A percentile compares a stretch with the other conserved stretches of the same genome.
Conservation (phyloP, 2,797 vertebrate species). For the Tenualosa thibaudeaui region DNA sequence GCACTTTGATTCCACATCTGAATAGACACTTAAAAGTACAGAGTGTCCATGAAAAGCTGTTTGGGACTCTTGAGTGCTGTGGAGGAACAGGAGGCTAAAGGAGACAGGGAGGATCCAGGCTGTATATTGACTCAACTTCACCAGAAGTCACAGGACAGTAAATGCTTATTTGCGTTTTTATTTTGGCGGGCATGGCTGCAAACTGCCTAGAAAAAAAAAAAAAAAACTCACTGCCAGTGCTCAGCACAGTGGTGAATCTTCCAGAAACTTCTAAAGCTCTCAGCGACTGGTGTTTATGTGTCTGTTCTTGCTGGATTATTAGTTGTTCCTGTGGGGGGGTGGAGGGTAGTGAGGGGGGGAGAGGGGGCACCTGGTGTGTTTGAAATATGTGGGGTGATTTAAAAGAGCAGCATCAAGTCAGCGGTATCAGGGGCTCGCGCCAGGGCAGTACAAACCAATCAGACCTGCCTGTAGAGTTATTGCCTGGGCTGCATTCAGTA, state of each 20-base stretch:
- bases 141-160: neutral
- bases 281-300: constrained; percentile 21
- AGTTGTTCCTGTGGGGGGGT: constrained; percentile 18
- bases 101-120: neutral
- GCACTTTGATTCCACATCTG: neutral
- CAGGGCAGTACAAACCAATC: constrained; percentile 65
- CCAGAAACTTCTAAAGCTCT: neutral
- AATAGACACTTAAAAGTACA: constrained; percentile 18
- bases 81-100: neutral
- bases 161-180: neutral
- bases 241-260: neutral
- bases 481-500: constrained; percentile 44
- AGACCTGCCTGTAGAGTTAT: constrained; percentile 51
- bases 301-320: constrained; percentile 29
- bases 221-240: neutral
- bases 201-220: constrained; percentile 27
- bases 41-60: neutral
- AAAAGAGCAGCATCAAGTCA: constrained; percentile 56
- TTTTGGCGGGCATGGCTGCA: constrained; percentile 2
- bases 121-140: neutral
- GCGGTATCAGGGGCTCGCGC: constrained; percentile 57
- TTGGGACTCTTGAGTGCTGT: neutral
- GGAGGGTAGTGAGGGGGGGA: neutral
- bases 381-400: constrained; percentile 61
- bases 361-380: constrained; percentile 33